Percentiles rank a stretch among this genome's conserved stretches.
phyloP scores from a whole-genome alignment of 2,797 vertebrate species.

The Micromesistius poutassou region DNA sequence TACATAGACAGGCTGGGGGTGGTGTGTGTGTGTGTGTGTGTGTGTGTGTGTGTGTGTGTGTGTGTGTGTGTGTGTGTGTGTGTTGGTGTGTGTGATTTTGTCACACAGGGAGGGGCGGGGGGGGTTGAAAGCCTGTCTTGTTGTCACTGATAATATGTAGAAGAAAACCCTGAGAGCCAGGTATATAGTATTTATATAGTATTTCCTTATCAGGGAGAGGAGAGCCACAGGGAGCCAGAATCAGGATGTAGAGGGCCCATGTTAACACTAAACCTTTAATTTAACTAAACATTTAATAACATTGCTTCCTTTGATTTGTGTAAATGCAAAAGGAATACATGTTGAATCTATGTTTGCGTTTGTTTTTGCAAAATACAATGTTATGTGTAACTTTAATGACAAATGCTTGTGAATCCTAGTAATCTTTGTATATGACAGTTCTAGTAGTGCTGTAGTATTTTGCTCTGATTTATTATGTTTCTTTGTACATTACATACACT shows the following conservation, averaged over 20 bases:
- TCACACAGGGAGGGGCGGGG: not conserved
- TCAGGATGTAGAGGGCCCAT: too few species aligned
- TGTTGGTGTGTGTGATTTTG: not conserved
- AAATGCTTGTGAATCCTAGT: too few species aligned
- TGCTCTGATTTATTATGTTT: too few species aligned
- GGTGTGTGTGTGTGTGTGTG: too few species aligned
- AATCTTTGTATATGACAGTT: too few species aligned
- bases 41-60: not conserved
- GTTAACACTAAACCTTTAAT: too few species aligned
- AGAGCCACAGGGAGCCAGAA: not conserved
- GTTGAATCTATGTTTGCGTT: not conserved
- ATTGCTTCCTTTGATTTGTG: not conserved
- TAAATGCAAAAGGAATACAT: not conserved
- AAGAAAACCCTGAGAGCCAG: not conserved
- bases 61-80: too few species aligned
- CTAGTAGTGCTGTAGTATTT: too few species aligned
- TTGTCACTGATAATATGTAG: conserved; percentile 28
- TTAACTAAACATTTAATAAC: too few species aligned
- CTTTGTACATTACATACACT: not conserved
- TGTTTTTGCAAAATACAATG: not conserved
- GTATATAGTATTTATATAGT: not conserved
- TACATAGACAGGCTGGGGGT: conserved; percentile 33
- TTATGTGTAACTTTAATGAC: too few species aligned
- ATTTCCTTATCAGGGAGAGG: not conserved
- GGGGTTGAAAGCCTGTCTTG: conserved; percentile 33